Base-by-base conservation (phyloP, 2,113 vertebrate species). In the Camelus dromedarius region DNA sequence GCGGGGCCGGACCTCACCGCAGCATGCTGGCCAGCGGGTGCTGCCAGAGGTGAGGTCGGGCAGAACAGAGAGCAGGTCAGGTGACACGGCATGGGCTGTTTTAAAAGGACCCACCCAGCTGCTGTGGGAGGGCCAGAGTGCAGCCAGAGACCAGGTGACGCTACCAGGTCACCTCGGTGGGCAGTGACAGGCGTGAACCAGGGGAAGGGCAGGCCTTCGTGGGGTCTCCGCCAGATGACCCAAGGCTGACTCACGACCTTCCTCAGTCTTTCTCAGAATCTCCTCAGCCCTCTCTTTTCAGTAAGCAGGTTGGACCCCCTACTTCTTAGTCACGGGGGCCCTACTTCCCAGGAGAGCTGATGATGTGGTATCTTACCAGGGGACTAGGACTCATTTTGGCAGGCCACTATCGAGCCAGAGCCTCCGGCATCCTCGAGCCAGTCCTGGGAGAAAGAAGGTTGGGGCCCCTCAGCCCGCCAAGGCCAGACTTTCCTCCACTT, bases 331-430 rank as follows among this genome's bases (percentile, higher is more conserved):
- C 56, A 32, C 13, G 18, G 46, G n/a, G n/a, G 35, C 46, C 79
- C 26, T 15, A 6, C 58, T 54, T 50, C 70, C 48, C 81, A 46
- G 48, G 81, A 58, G 16, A 11, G 30, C n/a, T 12, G 28, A 13
- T 20, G 91, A 6, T 3, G 0, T 5, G 18, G 18, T 28, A 3
- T n/a, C 60, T 67, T 35, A 22, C 18, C 9, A 30, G 64, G 30
- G 66, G 28, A 16, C 28, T 1, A 28, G 81, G 19, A 8, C 8
- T 26, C 12, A 1, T 48, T 50, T 58, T 26, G 8, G 38, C 75
- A 6, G 19, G 22, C 13, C 6, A 12, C 38, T 73, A 62, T 38
- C 0, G 0, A 54, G 38, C 32, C 19, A 32, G 3, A n/a, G 72
- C 15, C 38, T 60, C 52, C 24, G 24, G 92, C 12, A 8, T 38